phyloP scores from a whole-genome alignment of 2,888 invertebrate species.

The Lissocephala sabroskyi region DNA sequence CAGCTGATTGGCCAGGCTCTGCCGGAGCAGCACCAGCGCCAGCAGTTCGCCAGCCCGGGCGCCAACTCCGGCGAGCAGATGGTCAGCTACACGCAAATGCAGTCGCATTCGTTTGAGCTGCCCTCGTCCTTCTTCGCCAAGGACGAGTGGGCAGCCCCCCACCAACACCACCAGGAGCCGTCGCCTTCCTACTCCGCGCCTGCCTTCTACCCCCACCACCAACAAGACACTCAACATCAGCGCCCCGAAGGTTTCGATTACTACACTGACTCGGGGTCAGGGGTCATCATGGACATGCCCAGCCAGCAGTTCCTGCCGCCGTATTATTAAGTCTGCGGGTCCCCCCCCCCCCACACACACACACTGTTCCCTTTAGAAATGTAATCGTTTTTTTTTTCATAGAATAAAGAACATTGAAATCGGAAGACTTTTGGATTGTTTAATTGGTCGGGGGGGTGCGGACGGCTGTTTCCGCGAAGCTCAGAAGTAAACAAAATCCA shows the following conservation, averaged over 20 bases:
- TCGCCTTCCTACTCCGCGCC: not conserved
- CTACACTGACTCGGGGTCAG: not conserved
- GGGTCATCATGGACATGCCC: not conserved
- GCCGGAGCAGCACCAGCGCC: slow-evolving; percentile 33
- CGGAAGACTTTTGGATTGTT: too few relatives aligned
- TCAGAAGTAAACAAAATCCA: too few relatives aligned
- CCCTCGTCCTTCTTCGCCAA: slow-evolving; percentile 19
- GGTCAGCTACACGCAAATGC: slow-evolving; percentile 36
- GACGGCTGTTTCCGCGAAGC: too few relatives aligned
- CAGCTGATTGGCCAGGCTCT: slow-evolving; percentile 33
- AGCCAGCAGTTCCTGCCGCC: not conserved
- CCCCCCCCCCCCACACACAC: too few relatives aligned
- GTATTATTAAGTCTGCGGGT: not conserved
- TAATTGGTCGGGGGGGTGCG: too few relatives aligned
- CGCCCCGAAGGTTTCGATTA: too few relatives aligned
- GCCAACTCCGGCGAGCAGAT: not conserved
- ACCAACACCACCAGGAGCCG: not conserved
- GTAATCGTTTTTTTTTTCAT: too few relatives aligned
- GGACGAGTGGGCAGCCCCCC: not conserved
- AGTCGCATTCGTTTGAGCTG: slow-evolving; percentile 44
- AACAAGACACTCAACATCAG: not conserved
- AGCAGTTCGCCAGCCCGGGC: slow-evolving; percentile 16
- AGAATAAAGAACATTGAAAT: too few relatives aligned
- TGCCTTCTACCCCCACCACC: not conserved
- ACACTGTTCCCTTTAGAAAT: too few relatives aligned